Percentiles rank a stretch among this genome's conserved stretches.
Evolutionary conservation across 2,888 invertebrate species (phyloP).

Genomic region (Stenchaetothrips biformis): DNA sequence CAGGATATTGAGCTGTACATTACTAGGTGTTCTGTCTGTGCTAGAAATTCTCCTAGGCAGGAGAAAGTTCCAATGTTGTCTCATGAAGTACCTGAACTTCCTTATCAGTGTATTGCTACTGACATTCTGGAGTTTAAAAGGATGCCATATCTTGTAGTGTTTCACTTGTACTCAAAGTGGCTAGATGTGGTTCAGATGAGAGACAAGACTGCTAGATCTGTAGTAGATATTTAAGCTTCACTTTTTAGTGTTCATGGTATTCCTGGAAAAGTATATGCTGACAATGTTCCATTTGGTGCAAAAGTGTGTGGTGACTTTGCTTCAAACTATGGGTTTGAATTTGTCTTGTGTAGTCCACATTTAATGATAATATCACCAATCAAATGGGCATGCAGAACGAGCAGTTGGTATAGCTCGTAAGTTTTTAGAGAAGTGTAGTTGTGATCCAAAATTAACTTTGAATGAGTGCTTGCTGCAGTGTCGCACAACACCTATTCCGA

Average conservation of each 20-base stretch:
- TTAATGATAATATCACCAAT: constrained; percentile 34
- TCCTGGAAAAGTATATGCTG: constrained; percentile 30
- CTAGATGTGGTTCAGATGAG: constrained; percentile 24
- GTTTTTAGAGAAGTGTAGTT: background rate
- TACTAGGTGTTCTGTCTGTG: background rate
- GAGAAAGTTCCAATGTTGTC: constrained; percentile 29
- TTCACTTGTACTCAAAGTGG: constrained; percentile 31
- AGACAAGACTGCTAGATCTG: background rate
- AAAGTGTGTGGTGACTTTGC: constrained; percentile 30
- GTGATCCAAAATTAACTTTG: too few species aligned
- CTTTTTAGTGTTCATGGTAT: constrained; percentile 31
- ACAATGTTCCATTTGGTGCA: constrained; percentile 33
- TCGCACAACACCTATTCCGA: too few species aligned
- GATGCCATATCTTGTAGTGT: constrained; percentile 30
- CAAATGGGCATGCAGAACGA: constrained; percentile 34
- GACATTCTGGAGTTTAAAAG: constrained; percentile 30
- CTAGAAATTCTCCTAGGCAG: background rate
- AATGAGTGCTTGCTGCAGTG: too few species aligned
- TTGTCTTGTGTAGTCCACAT: constrained; percentile 32
- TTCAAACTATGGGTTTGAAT: constrained; percentile 31
- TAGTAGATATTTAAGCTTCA: constrained; percentile 21
- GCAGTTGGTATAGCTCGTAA: constrained; percentile 29
- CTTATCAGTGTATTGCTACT: constrained; percentile 30
- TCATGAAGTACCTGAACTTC: constrained; percentile 31
- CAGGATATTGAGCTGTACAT: background rate